Percentiles rank a stretch among this genome's conserved stretches.
These are phyloP conservation scores for Artibeus jamaicensis DNA, from an alignment of 2,797 vertebrate genomes.

Conservation along the genomic window DNA sequence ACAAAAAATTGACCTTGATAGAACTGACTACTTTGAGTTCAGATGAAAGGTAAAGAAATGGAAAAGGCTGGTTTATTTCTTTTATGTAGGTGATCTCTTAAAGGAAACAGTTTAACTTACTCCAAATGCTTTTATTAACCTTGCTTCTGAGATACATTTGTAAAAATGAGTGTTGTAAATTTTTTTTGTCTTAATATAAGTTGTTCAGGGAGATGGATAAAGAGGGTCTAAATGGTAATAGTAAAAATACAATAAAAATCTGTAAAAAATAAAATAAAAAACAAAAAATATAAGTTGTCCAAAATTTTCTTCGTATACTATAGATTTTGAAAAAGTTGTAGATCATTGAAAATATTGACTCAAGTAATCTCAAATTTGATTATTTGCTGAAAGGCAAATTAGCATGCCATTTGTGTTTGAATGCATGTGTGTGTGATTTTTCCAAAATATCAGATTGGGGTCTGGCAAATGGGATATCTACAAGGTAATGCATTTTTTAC, in stretches of 20 bases:
- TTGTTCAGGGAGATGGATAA: background rate
- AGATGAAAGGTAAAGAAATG: background rate
- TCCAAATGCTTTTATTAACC: background rate
- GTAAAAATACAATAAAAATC: background rate
- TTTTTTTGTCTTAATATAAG: background rate
- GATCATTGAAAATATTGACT: background rate
- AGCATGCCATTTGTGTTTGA: background rate
- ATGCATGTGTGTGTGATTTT: background rate
- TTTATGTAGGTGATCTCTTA: background rate
- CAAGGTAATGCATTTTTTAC: constrained; percentile 12
- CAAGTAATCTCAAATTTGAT: background rate
- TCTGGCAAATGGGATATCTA: background rate
- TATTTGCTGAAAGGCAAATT: background rate
- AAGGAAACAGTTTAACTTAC: background rate
- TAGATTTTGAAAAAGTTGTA: background rate
- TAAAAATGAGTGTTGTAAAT: background rate
- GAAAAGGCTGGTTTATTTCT: background rate
- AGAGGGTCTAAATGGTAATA: background rate
- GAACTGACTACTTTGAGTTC: background rate
- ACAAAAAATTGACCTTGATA: background rate
- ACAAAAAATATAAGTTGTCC: background rate
- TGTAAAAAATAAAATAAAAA: background rate
- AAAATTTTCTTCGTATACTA: background rate
- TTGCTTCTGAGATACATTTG: background rate
- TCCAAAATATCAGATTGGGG: background rate